Evolutionary conservation across 2,888 invertebrate genomes (phyloP).

Genomic region (Gnatocerus cornutus): DNA sequence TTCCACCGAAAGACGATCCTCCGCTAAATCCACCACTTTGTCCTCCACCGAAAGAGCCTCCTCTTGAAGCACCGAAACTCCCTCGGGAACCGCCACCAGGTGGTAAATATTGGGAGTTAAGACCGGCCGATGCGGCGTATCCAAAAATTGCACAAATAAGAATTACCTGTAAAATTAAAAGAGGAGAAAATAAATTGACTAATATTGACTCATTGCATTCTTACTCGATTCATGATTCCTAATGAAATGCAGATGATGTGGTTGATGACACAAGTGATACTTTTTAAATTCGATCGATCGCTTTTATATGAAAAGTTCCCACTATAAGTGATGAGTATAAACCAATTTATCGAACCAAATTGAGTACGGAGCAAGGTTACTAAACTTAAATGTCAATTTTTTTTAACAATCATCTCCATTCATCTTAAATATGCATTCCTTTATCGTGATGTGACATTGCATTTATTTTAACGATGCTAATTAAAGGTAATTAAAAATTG

Average conservation of each 20-base stretch:
- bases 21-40: slow-evolving; percentile 8
- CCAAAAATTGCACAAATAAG: slow-evolving; percentile 56
- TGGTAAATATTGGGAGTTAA: slow-evolving; percentile 58
- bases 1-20: slow-evolving; percentile 40
- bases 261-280: slow-evolving; percentile 54
- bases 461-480: not conserved
- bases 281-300: slow-evolving; percentile 50
- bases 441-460: slow-evolving; percentile 24
- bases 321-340: slow-evolving; percentile 43
- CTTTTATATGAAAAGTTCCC: slow-evolving; percentile 55
- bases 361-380: slow-evolving; percentile 52
- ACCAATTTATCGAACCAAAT: slow-evolving; percentile 49
- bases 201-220: slow-evolving; percentile 3
- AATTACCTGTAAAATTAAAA: slow-evolving; percentile 51
- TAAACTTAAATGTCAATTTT: slow-evolving; percentile 46
- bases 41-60: slow-evolving; percentile 20
- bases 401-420: slow-evolving; percentile 29
- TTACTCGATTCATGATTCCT: slow-evolving; percentile 55
- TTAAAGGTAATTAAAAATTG: not conserved
- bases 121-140: slow-evolving; percentile 55
- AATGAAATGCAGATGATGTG: slow-evolving; percentile 27
- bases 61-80: slow-evolving; percentile 19
- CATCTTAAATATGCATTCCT: slow-evolving; percentile 39
- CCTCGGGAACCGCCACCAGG: slow-evolving; percentile 45
- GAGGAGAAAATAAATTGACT: too few species aligned